Percentiles rank a stretch among this genome's conserved stretches.
Conservation (phyloP, 2,888 invertebrate genomes). For the Agapostemon virescens region DNA sequence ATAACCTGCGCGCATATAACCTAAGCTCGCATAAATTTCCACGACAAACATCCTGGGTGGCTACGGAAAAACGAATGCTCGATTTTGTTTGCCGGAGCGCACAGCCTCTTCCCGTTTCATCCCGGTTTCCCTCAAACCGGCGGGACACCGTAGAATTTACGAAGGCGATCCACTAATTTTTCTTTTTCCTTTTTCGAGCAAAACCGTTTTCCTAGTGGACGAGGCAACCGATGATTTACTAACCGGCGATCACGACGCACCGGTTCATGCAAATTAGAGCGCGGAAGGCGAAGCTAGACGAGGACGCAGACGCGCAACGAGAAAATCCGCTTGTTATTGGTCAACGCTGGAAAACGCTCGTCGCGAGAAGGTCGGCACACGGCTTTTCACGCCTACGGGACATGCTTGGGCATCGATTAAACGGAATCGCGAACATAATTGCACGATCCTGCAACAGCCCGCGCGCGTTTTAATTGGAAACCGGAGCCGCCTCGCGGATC, state of each 20-base stretch:
- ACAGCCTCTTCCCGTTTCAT: background rate
- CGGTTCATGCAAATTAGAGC: constrained; percentile 63
- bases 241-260: constrained; percentile 50
- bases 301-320: too few species aligned
- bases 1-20: background rate
- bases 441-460: too few species aligned
- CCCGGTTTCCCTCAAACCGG: constrained; percentile 1
- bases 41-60: background rate
- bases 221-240: constrained; percentile 59
- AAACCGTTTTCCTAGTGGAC: constrained; percentile 39
- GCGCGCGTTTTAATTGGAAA: too few species aligned
- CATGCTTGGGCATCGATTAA: too few species aligned
- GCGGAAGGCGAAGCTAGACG: constrained; percentile 31
- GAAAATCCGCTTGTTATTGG: too few species aligned
- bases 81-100: background rate
- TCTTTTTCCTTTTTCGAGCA: constrained; percentile 31
- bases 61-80: background rate
- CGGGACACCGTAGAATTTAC: constrained; percentile 22
- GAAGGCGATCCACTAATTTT: constrained; percentile 18
- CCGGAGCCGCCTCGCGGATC: too few species aligned
- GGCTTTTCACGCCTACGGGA: too few species aligned
- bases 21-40: constrained; percentile 6
- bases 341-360: too few species aligned
- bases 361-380: too few species aligned
- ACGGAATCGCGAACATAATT: too few species aligned